Base-by-base conservation (phyloP, 2,888 invertebrate species). In the Andrena fulva region DNA sequence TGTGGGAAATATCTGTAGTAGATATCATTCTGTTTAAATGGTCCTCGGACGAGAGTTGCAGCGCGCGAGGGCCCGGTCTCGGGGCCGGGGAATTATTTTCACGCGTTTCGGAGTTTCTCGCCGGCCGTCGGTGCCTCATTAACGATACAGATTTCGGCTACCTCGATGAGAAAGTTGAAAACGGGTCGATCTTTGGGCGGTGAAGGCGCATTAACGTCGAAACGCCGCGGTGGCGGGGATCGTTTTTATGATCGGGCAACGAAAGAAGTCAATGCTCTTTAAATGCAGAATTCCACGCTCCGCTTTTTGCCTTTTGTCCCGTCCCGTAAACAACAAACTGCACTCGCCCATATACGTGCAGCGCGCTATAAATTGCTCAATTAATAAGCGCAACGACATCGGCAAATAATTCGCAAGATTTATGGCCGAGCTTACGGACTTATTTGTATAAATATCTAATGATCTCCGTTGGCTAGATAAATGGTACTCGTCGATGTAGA, bases 81-180 rank as follows among this genome's bases (percentile, higher is more conserved):
- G 12, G 20, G 20, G n/a, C n/a, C 29, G 16, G 56, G 63, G 48
- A 31, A 79, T 66, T 76, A 76, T 79, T 66, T 79, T 76, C 70
- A 60, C 50, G 31, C 42, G 29, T 27, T 4, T 76, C 76, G 27
- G 50, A 72, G 78, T 64, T 59, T 64, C 68, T 68, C 56, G 27
- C 35, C 54, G 35, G 33, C n/a, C 24, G 60, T 60, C 24, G 68
- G 68, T 82, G 42, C 24, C 71, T 80, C 52, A 72, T 86, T 80
- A 73, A 70, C 77, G 77, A 82, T 73, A 84, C 66, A 84, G 63
- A 86, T 87, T 84, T 84, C 70, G 62, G 75, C 33, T 74, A 73
- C 50, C 48, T 59, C 75, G 68, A 77, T 70, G 87, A 87, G 86
- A 82, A 84, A 86, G 83, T 87, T 77, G 78, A 77, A 76, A 85